Evolutionary conservation across 2,113 vertebrate genomes (phyloP), one percentile per base, ranked within the genome.

Genomic region (Eolophus roseicapilla): DNA sequence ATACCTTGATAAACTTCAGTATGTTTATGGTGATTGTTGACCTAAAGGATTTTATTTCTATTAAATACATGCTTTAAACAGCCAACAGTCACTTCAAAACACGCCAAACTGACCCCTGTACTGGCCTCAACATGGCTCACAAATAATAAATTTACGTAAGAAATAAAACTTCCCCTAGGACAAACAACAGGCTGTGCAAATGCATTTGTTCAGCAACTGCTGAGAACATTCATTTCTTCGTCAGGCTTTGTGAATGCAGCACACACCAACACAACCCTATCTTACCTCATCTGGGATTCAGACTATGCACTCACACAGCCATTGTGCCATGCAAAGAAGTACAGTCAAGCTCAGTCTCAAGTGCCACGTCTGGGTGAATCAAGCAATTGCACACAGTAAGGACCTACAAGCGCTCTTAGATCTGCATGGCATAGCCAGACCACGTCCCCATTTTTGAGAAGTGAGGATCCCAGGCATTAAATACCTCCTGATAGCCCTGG

Each of bases 321-420:
- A 8, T 0, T 53, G 57, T 11, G 35, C 75, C 44, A 19, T 1
- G 9, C 4, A 4, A 4, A 65, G 68, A 10, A 52, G 47, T 11
- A 24, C 15, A 1, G 4, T 1, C 53, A 7, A 21, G 43, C 80
- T 92, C 41, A 41, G 13, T 41, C 41, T 41, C 65, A 29, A 59
- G 35, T 3, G 17, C 39, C 62, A 62, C 24, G 23, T 17, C 57
- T 67, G 64, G 41, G 6, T 63, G 50, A 96, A 80, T 20, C 49
- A 53, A 86, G 39, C 14, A 29, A 52, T 9, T 23, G 14, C 29
- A 43, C 63, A 10, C 2, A 2, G 6, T 12, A 17, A 63, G 37
- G 29, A 69, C 17, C 27, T 33, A 9, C 31, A 12, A 1, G 0
- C 0, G 0, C 17, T 35, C 41, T 8, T 3, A 21, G 76, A 75